phyloP scores from a whole-genome alignment of 2,888 invertebrate species.

The Ophion obscuratus region DNA sequence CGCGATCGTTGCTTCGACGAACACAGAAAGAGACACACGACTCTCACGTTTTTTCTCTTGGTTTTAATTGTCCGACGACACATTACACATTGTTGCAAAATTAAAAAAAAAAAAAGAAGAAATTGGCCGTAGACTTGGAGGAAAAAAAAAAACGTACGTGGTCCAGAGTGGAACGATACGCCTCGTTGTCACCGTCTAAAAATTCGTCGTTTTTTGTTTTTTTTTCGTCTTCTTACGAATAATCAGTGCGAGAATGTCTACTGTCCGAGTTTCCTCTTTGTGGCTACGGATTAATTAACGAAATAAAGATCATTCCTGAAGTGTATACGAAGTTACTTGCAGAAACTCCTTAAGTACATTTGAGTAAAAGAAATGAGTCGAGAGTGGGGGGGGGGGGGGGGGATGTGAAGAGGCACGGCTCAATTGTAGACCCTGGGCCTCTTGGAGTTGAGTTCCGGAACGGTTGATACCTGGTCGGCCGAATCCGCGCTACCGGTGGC shows the following conservation, averaged over 20 bases:
- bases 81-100: conserved; percentile 20
- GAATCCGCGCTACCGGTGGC: conserved; percentile 42
- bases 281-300: conserved; percentile 58
- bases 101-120: conserved; percentile 1
- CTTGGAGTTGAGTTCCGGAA: conserved; percentile 69
- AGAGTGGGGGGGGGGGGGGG: background rate
- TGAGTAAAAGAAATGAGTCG: conserved; percentile 20
- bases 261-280: conserved; percentile 36
- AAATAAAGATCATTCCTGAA: conserved; percentile 65
- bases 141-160: background rate
- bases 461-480: conserved; percentile 47
- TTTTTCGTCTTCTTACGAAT: conserved; percentile 30
- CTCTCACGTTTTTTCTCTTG: conserved; percentile 18
- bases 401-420: background rate
- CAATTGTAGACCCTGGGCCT: conserved; percentile 68
- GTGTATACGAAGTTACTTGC: conserved; percentile 33
- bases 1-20: background rate
- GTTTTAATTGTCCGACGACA: conserved; percentile 27
- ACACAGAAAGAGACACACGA: conserved; percentile 17
- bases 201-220: conserved; percentile 7
- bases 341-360: conserved; percentile 11
- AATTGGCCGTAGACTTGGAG: conserved; percentile 12
- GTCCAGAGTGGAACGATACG: background rate
- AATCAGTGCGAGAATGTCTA: conserved; percentile 40
- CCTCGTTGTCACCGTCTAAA: conserved; percentile 51